Evolutionary conservation across 2,888 invertebrate genomes (phyloP).

Genomic region (Apomyelois bistriatella): DNA sequence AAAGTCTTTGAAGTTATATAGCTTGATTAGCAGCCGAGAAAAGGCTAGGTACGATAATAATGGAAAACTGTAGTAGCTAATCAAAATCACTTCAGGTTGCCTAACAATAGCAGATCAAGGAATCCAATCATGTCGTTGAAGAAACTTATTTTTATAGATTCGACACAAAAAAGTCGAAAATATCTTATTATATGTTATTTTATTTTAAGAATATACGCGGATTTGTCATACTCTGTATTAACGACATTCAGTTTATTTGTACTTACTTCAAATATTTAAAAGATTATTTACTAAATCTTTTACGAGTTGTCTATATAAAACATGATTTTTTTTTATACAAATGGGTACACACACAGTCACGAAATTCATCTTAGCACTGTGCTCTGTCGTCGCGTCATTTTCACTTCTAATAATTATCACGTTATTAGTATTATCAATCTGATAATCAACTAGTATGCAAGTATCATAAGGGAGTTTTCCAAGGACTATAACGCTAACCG

Average conservation of each 20-base stretch:
- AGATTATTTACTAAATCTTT: slow-evolving; percentile 1
- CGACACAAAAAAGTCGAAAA: too few species aligned
- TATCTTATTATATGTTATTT: too few species aligned
- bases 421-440: neutral
- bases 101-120: too few species aligned
- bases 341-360: neutral
- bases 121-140: too few species aligned
- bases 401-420: neutral
- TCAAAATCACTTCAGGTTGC: too few species aligned
- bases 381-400: neutral
- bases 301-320: neutral
- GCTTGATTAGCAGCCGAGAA: too few species aligned
- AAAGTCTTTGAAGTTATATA: too few species aligned
- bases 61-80: too few species aligned
- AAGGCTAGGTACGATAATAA: too few species aligned
- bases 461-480: too few species aligned
- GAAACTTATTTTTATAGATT: too few species aligned
- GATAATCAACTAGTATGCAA: neutral
- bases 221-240: neutral
- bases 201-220: neutral
- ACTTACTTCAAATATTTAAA: neutral
- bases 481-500: too few species aligned
- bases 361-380: slow-evolving; percentile 3
- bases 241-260: neutral
- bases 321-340: neutral